Percentiles rank a stretch among this genome's conserved stretches.
Evolutionary conservation across 2,888 invertebrate species (phyloP).

Genomic region (Pteria penguin): DNA sequence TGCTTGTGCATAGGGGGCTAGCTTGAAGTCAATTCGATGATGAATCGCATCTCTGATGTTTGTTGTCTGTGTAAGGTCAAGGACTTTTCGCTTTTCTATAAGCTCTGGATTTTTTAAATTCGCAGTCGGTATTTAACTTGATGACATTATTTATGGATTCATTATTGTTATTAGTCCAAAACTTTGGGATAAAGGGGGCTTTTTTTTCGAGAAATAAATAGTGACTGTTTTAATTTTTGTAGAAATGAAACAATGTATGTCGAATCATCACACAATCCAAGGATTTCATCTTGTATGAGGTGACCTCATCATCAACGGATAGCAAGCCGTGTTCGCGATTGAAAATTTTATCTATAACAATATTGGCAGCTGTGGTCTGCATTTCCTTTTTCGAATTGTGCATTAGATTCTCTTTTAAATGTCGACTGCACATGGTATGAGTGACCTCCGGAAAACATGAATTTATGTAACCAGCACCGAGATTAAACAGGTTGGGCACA

Average conservation of each 20-base stretch:
- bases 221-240: too few relatives aligned
- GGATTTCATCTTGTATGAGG: neutral
- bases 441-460: neutral
- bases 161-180: conserved; percentile 23
- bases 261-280: too few relatives aligned
- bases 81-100: neutral
- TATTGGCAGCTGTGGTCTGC: neutral
- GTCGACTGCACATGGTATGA: neutral
- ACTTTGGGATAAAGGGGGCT: neutral
- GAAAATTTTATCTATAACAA: neutral
- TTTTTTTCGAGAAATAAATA: too few relatives aligned
- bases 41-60: conserved; percentile 2
- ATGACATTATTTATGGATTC: conserved; percentile 19
- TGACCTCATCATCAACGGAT: neutral
- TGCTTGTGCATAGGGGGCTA: too few relatives aligned
- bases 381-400: neutral
- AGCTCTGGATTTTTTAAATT: neutral
- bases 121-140: conserved; percentile 18
- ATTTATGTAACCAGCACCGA: too few relatives aligned
- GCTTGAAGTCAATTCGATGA: conserved; percentile 1
- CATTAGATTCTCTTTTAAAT: neutral
- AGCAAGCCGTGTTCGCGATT: neutral
- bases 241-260: too few relatives aligned
- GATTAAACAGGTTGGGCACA: too few relatives aligned
- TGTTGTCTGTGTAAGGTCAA: neutral